These are phyloP conservation scores for Micoletzkya japonica DNA, from an alignment of 2,888 invertebrate species.

Conservation along the genomic window DNA sequence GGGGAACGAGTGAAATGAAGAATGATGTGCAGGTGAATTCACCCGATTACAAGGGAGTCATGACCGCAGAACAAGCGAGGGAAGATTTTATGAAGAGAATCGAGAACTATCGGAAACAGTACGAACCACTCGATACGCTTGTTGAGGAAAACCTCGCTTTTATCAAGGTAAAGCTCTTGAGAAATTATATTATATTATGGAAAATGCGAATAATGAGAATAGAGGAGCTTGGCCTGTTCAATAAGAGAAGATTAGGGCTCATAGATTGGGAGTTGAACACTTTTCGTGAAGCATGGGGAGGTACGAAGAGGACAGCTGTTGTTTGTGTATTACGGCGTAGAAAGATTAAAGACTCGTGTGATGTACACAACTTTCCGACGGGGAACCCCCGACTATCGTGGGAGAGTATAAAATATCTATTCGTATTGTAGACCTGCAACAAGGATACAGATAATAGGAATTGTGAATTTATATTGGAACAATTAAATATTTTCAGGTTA, in stretches of 20 bases:
- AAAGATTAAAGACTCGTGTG: no score
- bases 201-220: no score
- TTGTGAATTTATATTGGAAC: neutral
- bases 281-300: no score
- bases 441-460: neutral
- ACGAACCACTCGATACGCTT: constrained; percentile 72
- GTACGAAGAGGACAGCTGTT: no score
- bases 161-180: constrained; percentile 37
- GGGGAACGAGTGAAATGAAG: neutral
- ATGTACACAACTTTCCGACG: no score
- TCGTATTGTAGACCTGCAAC: no score
- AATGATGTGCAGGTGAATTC: constrained; percentile 84
- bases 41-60: constrained; percentile 82
- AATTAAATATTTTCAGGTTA: constrained; percentile 70
- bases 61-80: constrained; percentile 84
- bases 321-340: no score
- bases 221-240: no score
- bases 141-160: constrained; percentile 35
- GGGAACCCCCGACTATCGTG: no score
- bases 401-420: neutral
- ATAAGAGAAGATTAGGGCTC: no score
- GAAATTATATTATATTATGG: neutral
- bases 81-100: constrained; percentile 87
- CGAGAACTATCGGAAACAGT: constrained; percentile 85
- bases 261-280: no score